phyloP scores from a whole-genome alignment of 1,140 invertebrate species.

The Bombus fervidus region DNA sequence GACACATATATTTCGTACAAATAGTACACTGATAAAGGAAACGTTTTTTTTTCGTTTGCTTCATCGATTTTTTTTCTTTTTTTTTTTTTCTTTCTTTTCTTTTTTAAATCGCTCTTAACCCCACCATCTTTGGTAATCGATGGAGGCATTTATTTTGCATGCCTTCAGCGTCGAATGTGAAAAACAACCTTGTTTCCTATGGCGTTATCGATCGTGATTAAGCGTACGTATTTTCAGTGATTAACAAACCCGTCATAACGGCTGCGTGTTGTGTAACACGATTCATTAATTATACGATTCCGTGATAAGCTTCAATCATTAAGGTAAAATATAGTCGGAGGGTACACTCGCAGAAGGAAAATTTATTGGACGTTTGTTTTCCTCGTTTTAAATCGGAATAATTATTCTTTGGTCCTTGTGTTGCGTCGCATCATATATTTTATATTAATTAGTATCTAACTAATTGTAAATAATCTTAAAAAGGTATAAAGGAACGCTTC shows the following conservation, averaged over 20 bases:
- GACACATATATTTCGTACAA: conserved; percentile 8
- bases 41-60: conserved; percentile 20
- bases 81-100: neutral
- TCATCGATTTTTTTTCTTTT: neutral
- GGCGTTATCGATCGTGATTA: conserved; percentile 30
- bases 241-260: neutral
- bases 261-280: neutral
- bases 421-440: neutral
- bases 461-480: too few relatives aligned
- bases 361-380: neutral
- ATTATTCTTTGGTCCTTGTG: neutral
- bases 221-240: conserved; percentile 2
- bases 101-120: neutral
- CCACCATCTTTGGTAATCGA: neutral
- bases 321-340: neutral
- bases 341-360: neutral
- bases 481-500: too few relatives aligned
- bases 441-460: neutral
- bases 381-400: too few relatives aligned
- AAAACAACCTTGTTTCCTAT: neutral
- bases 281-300: conserved; percentile 10
- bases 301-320: conserved; percentile 28
- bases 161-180: conserved; percentile 1
- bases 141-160: conserved; percentile 10
- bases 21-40: neutral